A percentile compares a stretch with the other conserved stretches of the same genome.
phyloP scores from a whole-genome alignment of 2,888 invertebrate genomes.

The Philonicus albiceps region DNA sequence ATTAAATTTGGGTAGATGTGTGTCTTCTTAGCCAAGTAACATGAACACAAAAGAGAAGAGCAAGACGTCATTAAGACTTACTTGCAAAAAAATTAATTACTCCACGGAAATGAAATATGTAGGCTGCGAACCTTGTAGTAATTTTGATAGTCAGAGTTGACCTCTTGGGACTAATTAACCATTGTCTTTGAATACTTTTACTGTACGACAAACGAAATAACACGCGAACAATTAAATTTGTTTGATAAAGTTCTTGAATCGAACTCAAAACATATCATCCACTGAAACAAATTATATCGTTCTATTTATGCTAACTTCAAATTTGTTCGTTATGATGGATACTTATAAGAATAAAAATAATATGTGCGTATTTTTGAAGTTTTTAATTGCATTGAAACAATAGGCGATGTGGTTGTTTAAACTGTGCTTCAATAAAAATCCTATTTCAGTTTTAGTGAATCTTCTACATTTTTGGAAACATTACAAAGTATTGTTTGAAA shows the following conservation, averaged over 20 bases:
- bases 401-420: too few species aligned
- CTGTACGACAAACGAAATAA: neutral
- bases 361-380: too few species aligned
- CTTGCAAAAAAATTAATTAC: neutral
- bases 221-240: neutral
- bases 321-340: too few species aligned
- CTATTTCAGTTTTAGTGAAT: too few species aligned
- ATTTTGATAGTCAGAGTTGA: neutral
- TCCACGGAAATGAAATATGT: neutral
- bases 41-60: neutral
- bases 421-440: too few species aligned
- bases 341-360: too few species aligned
- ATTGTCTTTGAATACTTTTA: neutral
- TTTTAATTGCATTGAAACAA: too few species aligned
- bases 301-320: too few species aligned
- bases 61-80: neutral
- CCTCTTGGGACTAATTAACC: neutral
- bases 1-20: too few species aligned
- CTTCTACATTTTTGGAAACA: too few species aligned
- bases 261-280: neutral
- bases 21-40: neutral
- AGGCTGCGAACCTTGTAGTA: neutral
- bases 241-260: neutral
- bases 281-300: too few species aligned
- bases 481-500: too few species aligned